Conservation (phyloP, 2,888 invertebrate genomes). For the Aspidapion aeneum region DNA sequence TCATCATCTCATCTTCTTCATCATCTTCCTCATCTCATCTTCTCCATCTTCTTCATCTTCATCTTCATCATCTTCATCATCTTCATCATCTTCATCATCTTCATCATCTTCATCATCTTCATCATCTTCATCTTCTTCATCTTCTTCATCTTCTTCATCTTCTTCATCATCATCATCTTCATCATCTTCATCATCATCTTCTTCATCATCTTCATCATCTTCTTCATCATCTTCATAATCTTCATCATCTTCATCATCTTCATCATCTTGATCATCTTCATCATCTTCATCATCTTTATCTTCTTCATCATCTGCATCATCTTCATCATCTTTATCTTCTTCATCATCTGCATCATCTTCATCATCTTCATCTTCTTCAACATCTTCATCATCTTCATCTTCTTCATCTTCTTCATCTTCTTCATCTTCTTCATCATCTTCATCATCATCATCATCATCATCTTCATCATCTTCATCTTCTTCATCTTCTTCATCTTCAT, state of each 20-base stretch:
- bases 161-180: not conserved
- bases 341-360: no score
- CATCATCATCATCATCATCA: not conserved
- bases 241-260: no score
- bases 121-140: not conserved
- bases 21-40: not conserved
- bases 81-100: not conserved
- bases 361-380: no score
- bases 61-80: not conserved
- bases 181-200: not conserved
- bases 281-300: no score
- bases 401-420: conserved; percentile 1
- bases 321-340: no score
- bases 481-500: not conserved
- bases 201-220: no score
- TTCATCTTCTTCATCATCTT: not conserved
- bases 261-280: no score
- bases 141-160: not conserved
- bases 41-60: not conserved
- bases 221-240: no score
- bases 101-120: not conserved
- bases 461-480: not conserved
- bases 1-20: no score
- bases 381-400: no score
- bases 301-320: no score